These are phyloP conservation scores for human (Homo sapiens) DNA, from an alignment of 2,113 vertebrate species.

Conservation along the genomic window GRCh38 chr15:37912501-37913000, in stretches of 20 bases:
- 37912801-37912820: not conserved
- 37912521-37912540: not conserved
- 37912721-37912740: not conserved
- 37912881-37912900: not conserved
- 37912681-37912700: not conserved
- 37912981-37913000: not conserved
- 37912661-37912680: not conserved
- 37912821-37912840: not conserved
- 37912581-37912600: not conserved
- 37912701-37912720: not conserved
- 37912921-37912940: not conserved
- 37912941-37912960: not conserved
- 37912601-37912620: not conserved
- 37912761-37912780: not conserved
- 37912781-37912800: not conserved
- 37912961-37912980: not conserved
- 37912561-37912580: not conserved
- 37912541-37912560: not conserved
- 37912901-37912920: not conserved
- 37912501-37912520: not conserved
- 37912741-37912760: not conserved
- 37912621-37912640: not conserved
- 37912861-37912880: not conserved
- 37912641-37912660: not conserved
- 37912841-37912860: not conserved